Base-by-base conservation (phyloP, 1,140 invertebrate species). In the Cardiocondyla obscurior region DNA sequence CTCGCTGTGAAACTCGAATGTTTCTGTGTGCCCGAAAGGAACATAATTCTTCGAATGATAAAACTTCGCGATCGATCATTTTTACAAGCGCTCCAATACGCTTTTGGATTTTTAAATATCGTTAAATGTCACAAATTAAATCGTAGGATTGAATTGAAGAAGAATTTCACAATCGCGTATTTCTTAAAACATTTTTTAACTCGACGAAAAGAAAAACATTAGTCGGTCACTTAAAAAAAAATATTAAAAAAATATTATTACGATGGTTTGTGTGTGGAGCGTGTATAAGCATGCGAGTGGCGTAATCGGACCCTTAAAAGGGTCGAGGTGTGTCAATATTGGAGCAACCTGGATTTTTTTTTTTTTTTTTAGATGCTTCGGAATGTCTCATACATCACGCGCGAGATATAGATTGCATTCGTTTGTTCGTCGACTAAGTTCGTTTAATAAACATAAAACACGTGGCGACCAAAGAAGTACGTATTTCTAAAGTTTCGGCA, bases 321-420 rank as follows among this genome's bases (percentile, higher is more conserved):
- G 69, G 44, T 62, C 84, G 58, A 25, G 2, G 19, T 67, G 25
- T 53, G 83, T 86, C 60, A 86, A 85, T 86, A 86, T 85, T 86
- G 76, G 46, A 82, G 46, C 83, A 85, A 73, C 67, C 83, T 65
- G 53, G 69, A 67, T 79, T 85, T 82, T 65, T n/a, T n/a, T n/a
- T n/a, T n/a, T n/a, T n/a, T n/a, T n/a, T n/a, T 19, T 39, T 57
- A 84, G 36, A 30, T 49, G 46, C 14, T 22, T 69, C 53, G 16
- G 28, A 67, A 65, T 57, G 30, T 28, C 44, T 55, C 49, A 30
- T 60, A 28, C 77, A 65, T 76, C 60, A 83, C 16, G 1, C 36
- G 14, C 55, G n/a, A n/a, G n/a, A n/a, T 46, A 16, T 64, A 22
- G 14, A n/a, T 49, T n/a, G 28, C n/a, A 28, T 36, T 36, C 3